phyloP scores from a whole-genome alignment of 2,113 vertebrate species.

The Meriones unguiculatus region DNA sequence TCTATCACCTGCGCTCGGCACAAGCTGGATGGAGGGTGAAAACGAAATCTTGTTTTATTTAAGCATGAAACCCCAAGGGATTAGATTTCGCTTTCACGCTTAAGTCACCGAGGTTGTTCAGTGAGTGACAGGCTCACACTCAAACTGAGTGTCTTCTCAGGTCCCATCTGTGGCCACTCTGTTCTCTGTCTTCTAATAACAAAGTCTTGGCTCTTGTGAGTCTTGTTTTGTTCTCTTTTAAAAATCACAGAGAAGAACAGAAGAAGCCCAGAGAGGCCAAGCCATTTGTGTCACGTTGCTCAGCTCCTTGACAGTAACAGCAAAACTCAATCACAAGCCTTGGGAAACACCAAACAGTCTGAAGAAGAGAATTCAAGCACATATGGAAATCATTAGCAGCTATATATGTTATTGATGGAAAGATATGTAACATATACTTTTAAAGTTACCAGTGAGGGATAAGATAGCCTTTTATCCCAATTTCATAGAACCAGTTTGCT shows the following conservation, averaged over 20 bases:
- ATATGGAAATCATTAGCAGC: no score
- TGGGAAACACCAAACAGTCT: neutral
- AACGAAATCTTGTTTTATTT: slow-evolving; percentile 10
- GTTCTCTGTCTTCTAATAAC: neutral
- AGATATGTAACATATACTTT: neutral
- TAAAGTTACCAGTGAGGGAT: neutral
- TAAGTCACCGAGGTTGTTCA: neutral
- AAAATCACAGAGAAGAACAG: neutral
- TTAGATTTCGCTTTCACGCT: neutral
- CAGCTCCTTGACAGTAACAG: no score
- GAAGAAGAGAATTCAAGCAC: neutral
- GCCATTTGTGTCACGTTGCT: neutral
- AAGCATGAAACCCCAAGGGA: neutral
- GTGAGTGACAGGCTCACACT: neutral
- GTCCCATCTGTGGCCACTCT: no score
- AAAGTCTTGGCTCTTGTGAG: neutral
- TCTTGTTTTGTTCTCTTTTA: neutral
- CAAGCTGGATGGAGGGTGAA: neutral
- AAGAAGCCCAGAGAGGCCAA: neutral
- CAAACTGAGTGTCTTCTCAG: neutral
- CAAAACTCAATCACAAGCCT: neutral
- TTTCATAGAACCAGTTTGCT: neutral
- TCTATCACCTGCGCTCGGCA: neutral
- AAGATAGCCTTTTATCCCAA: neutral
- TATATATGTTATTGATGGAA: neutral